Conservation (phyloP, 2,888 invertebrate species). For the Netelia virgata region DNA sequence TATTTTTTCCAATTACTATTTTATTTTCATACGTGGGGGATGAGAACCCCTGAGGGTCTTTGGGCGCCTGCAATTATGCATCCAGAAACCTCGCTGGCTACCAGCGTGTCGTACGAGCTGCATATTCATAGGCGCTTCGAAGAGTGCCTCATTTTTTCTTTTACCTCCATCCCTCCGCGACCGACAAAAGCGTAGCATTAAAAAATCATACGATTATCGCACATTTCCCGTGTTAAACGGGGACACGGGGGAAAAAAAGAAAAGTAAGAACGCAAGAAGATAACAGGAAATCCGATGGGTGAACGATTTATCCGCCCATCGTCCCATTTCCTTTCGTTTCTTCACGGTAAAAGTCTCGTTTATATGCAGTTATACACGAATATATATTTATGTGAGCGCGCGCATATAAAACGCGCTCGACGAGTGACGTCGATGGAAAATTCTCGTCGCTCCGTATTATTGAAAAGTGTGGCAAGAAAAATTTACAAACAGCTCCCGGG, state of each 20-base stretch:
- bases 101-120: constrained; percentile 71
- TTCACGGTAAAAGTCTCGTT: no score
- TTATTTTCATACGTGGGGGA: not conserved
- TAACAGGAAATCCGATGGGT: constrained; percentile 7
- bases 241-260: not conserved
- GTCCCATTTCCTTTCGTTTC: no score
- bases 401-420: not conserved
- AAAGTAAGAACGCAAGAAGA: not conserved
- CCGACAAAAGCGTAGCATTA: constrained; percentile 12
- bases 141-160: not conserved
- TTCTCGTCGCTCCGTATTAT: no score
- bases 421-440: not conserved
- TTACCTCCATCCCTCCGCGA: not conserved
- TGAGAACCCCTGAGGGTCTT: constrained; percentile 51
- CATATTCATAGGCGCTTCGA: constrained; percentile 75
- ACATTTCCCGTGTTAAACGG: constrained; percentile 32
- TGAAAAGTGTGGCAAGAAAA: no score
- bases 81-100: constrained; percentile 58
- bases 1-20: not conserved
- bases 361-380: no score
- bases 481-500: no score
- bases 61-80: constrained; percentile 75
- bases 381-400: no score
- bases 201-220: constrained; percentile 50
- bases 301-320: not conserved